Evolutionary conservation across 2,888 invertebrate species (phyloP).

Genomic region (Mimachlamys varia): DNA sequence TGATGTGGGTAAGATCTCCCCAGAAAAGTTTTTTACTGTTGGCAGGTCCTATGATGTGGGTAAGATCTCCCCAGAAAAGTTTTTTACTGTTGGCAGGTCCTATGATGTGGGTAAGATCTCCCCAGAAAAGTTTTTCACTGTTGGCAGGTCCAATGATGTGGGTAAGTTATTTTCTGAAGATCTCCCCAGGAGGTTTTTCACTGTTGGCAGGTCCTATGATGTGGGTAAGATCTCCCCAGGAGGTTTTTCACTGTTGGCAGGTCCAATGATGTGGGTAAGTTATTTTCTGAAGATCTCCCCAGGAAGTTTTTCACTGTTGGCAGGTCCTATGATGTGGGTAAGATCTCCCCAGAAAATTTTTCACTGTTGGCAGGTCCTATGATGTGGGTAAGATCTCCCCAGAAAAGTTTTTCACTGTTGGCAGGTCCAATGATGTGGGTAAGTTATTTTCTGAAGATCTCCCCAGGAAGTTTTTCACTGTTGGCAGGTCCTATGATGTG

Average conservation of each 20-base stretch:
- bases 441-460: neutral
- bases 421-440: too few species aligned
- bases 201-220: slow-evolving; percentile 40
- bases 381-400: too few species aligned
- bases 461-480: slow-evolving; percentile 40
- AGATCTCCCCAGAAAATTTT: slow-evolving; percentile 38
- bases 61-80: slow-evolving; percentile 37
- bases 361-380: slow-evolving; percentile 41
- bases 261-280: neutral
- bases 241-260: slow-evolving; percentile 42
- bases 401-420: neutral
- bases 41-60: slow-evolving; percentile 37
- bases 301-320: slow-evolving; percentile 42
- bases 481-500: slow-evolving; percentile 37
- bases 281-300: slow-evolving; percentile 37
- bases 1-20: slow-evolving; percentile 32
- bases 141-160: slow-evolving; percentile 37
- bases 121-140: slow-evolving; percentile 41
- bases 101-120: neutral
- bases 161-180: too few species aligned
- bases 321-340: slow-evolving; percentile 18
- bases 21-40: slow-evolving; percentile 37
- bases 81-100: slow-evolving; percentile 43
- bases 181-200: slow-evolving; percentile 38
- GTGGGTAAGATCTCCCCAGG: slow-evolving; percentile 32